Conservation (phyloP, 2,888 invertebrate genomes). For the Cantharis flavilabris region DNA sequence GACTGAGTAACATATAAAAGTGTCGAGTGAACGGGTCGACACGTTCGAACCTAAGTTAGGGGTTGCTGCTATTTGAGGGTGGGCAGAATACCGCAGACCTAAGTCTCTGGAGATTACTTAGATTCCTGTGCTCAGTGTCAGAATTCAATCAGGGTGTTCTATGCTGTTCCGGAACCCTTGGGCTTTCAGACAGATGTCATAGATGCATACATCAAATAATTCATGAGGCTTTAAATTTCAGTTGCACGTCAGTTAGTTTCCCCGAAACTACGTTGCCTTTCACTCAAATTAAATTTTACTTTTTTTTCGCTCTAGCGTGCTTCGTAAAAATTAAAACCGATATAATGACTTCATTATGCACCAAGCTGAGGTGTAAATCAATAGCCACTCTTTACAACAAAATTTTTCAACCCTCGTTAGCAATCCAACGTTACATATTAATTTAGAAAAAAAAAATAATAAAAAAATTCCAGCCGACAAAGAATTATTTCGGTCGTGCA, state of each 20-base stretch:
- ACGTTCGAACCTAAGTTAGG: constrained; percentile 24
- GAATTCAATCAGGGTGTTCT: constrained; percentile 44
- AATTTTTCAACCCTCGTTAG: background rate
- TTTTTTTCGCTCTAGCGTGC: background rate
- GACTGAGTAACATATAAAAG: constrained; percentile 9
- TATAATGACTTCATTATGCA: background rate
- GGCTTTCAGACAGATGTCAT: constrained; percentile 26
- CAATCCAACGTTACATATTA: background rate
- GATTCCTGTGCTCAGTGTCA: constrained; percentile 46
- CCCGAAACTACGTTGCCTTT: constrained; percentile 9
- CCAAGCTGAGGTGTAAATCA: background rate
- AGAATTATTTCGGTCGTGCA: background rate
- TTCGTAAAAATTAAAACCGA: background rate
- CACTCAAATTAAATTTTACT: background rate
- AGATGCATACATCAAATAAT: constrained; percentile 26
- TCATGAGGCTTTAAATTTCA: constrained; percentile 24
- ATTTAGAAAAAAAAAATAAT: background rate
- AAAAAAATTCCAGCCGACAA: background rate
- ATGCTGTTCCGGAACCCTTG: constrained; percentile 14
- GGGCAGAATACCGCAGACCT: constrained; percentile 29
- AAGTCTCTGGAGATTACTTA: constrained; percentile 44
- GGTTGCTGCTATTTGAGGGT: constrained; percentile 14
- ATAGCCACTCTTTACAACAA: background rate
- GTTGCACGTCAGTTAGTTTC: constrained; percentile 16
- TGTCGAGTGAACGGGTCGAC: constrained; percentile 13